A percentile compares a stretch with the other conserved stretches of the same genome.
Evolutionary conservation across 2,888 invertebrate species (phyloP).

Genomic region (Synanthedon myopaeformis): DNA sequence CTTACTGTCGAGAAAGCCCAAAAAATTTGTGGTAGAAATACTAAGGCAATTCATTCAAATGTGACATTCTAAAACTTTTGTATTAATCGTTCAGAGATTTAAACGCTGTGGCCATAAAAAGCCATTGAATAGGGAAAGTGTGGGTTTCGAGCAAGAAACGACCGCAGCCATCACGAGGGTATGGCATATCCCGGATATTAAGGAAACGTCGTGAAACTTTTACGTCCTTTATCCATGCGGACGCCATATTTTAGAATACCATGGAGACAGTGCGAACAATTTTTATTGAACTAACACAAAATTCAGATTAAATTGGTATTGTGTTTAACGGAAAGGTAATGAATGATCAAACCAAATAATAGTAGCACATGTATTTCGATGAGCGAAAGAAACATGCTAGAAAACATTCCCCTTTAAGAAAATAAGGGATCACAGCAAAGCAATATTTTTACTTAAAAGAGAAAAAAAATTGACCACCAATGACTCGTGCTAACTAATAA

Average conservation of each 20-base stretch:
- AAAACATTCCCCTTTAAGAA: too few relatives aligned
- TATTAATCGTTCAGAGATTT: not conserved
- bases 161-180: not conserved
- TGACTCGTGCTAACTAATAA: too few relatives aligned
- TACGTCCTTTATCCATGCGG: constrained; percentile 6
- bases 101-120: not conserved
- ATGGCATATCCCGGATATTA: constrained; percentile 3
- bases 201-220: constrained; percentile 5
- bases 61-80: not conserved
- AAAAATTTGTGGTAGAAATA: too few relatives aligned
- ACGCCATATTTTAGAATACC: constrained; percentile 11
- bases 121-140: not conserved
- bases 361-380: too few relatives aligned
- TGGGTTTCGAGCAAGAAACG: not conserved
- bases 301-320: not conserved
- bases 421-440: too few relatives aligned
- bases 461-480: too few relatives aligned
- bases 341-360: too few relatives aligned
- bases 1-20: too few relatives aligned
- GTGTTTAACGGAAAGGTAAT: too few relatives aligned
- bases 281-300: constrained; percentile 4
- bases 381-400: too few relatives aligned
- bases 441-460: too few relatives aligned
- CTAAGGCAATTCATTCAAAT: too few relatives aligned
- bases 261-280: constrained; percentile 7